Percentiles rank a stretch among this genome's conserved stretches.
Conservation (phyloP, 1,140 invertebrate species). For the Drosophila ercepeae region DNA sequence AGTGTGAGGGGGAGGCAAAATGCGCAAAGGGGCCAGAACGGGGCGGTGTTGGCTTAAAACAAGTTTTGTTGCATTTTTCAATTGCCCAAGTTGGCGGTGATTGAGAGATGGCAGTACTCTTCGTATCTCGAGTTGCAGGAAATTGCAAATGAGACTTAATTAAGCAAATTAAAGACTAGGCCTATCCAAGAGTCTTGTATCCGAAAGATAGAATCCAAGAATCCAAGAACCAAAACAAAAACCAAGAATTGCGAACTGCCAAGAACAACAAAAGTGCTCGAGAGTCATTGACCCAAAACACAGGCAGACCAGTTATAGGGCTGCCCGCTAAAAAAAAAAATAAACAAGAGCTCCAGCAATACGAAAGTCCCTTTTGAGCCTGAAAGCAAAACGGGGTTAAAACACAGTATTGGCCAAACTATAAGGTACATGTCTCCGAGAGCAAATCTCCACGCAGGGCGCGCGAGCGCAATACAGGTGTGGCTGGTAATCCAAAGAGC, state of each 20-base stretch:
- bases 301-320: constrained; percentile 72
- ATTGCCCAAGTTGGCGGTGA: constrained; percentile 41
- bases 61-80: constrained; percentile 70
- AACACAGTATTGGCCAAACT: constrained; percentile 47
- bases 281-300: constrained; percentile 72
- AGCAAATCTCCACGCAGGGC: constrained; percentile 18
- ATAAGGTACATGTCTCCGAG: constrained; percentile 4
- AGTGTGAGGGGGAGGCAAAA: constrained; percentile 1
- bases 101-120: constrained; percentile 11
- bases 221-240: constrained; percentile 68
- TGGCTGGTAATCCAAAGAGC: constrained; percentile 29
- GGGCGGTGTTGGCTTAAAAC: constrained; percentile 32
- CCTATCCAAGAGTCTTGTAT: background rate
- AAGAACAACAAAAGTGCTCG: constrained; percentile 1
- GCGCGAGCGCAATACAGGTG: constrained; percentile 71
- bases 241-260: constrained; percentile 38
- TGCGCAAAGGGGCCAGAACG: background rate
- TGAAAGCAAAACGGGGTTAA: constrained; percentile 73
- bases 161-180: constrained; percentile 11
- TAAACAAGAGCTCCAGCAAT: constrained; percentile 7
- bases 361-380: constrained; percentile 36
- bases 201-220: constrained; percentile 18
- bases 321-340: constrained; percentile 40
- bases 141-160: constrained; percentile 47
- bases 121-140: constrained; percentile 27